These are phyloP conservation scores for Microplitis deprimator DNA, from an alignment of 2,888 invertebrate genomes.

Conservation along the genomic window DNA sequence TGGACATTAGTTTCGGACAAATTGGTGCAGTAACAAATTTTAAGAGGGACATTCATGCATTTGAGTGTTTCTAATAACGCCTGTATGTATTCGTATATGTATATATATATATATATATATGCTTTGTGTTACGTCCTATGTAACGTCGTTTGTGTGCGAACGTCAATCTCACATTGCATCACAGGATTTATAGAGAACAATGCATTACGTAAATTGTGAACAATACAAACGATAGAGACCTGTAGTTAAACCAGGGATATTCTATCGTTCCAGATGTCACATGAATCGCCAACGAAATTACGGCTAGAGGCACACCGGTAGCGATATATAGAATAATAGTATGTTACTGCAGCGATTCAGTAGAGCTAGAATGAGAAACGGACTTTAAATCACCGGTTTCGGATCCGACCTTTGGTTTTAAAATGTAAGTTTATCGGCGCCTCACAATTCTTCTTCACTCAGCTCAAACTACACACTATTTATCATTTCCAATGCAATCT, in stretches of 20 bases:
- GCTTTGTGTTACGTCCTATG: conserved; percentile 27
- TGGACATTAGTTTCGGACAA: neutral
- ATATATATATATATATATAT: neutral
- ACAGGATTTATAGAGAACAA: conserved; percentile 60
- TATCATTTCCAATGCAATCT: neutral
- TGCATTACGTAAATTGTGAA: conserved; percentile 64
- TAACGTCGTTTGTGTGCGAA: conserved; percentile 49
- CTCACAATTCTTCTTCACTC: neutral
- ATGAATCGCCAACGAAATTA: conserved; percentile 52
- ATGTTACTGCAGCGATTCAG: neutral
- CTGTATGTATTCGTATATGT: neutral
- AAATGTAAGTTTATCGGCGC: conserved; percentile 1
- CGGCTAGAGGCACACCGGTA: conserved; percentile 29
- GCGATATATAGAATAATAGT: neutral
- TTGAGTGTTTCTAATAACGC: neutral
- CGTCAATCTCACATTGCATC: conserved; percentile 54
- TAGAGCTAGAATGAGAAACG: conserved; percentile 7
- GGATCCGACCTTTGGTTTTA: conserved; percentile 12
- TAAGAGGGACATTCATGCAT: neutral
- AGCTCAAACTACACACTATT: neutral
- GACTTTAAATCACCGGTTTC: conserved; percentile 30
- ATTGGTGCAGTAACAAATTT: neutral
- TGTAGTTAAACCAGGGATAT: conserved; percentile 29
- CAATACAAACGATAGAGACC: conserved; percentile 52
- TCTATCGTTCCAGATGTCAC: conserved; percentile 47